phyloP scores from a whole-genome alignment of 2,113 vertebrate genomes.

The Phylloscopus trochilus region DNA sequence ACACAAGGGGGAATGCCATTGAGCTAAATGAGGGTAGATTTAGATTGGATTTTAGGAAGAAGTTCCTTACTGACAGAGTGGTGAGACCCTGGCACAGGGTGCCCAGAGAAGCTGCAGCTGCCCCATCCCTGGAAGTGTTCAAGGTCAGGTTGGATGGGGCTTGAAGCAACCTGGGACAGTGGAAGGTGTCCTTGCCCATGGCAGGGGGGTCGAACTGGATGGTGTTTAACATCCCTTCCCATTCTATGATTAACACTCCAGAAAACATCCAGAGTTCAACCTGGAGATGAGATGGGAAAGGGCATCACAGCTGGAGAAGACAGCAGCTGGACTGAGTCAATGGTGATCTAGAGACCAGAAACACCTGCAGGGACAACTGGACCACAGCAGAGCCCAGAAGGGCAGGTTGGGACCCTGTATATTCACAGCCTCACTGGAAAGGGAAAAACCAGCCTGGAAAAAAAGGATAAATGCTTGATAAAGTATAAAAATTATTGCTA shows the following conservation, averaged over 20 bases:
- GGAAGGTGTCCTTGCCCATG: not conserved
- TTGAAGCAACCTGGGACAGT: not conserved
- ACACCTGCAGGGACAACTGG: not conserved
- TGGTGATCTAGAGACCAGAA: not conserved
- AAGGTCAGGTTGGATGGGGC: accelerated
- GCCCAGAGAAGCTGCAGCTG: not conserved
- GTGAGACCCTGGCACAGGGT: not conserved
- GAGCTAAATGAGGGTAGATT: not conserved
- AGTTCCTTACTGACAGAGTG: not conserved
- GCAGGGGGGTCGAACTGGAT: not conserved
- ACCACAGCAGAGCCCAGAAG: not conserved
- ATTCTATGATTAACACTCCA: not conserved
- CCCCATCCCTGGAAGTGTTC: not conserved
- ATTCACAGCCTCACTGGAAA: not conserved
- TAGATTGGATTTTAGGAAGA: not conserved
- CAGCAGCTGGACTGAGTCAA: not conserved
- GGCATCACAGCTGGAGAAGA: not conserved
- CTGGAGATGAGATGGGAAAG: not conserved
- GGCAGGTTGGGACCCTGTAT: accelerated
- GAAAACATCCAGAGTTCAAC: not conserved
- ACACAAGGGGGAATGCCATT: not conserved
- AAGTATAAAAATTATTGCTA: not conserved
- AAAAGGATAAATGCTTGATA: not conserved
- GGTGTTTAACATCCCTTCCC: not conserved
- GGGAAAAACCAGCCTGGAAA: not conserved